These are phyloP conservation scores for Orthosia incerta DNA, from an alignment of 2,888 invertebrate species.

Conservation along the genomic window DNA sequence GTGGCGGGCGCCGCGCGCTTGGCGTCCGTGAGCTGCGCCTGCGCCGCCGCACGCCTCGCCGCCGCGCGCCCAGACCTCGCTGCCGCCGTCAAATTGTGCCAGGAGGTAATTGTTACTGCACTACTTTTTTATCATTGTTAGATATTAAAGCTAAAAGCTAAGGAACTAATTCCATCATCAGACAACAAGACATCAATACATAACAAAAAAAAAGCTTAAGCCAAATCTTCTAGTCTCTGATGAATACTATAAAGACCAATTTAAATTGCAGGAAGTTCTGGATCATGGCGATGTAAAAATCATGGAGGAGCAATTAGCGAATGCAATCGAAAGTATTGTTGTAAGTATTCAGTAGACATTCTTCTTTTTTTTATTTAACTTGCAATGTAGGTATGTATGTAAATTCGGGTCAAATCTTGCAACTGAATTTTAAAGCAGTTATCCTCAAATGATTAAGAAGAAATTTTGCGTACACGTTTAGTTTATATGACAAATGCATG, in stretches of 20 bases:
- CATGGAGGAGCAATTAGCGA: constrained; percentile 89
- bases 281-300: constrained; percentile 89
- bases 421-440: no score
- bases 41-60: constrained; percentile 85
- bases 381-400: no score
- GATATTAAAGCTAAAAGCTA: no score
- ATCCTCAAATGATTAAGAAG: no score
- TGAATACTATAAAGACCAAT: neutral
- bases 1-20: constrained; percentile 85
- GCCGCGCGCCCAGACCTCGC: constrained; percentile 82
- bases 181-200: no score
- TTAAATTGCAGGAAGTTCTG: constrained; percentile 85
- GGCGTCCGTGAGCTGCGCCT: constrained; percentile 87
- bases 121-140: neutral
- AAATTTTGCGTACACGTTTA: no score
- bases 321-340: constrained; percentile 90
- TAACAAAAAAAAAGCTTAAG: no score
- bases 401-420: no score
- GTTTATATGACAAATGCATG: no score
- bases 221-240: no score
- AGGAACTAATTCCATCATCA: no score
- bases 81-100: constrained; percentile 81
- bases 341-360: constrained; percentile 76
- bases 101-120: constrained; percentile 76
- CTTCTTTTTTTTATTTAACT: neutral